Evolutionary conservation across 2,888 invertebrate species (phyloP), one percentile per base, ranked within the genome.

Genomic region (Torymus auratus): DNA sequence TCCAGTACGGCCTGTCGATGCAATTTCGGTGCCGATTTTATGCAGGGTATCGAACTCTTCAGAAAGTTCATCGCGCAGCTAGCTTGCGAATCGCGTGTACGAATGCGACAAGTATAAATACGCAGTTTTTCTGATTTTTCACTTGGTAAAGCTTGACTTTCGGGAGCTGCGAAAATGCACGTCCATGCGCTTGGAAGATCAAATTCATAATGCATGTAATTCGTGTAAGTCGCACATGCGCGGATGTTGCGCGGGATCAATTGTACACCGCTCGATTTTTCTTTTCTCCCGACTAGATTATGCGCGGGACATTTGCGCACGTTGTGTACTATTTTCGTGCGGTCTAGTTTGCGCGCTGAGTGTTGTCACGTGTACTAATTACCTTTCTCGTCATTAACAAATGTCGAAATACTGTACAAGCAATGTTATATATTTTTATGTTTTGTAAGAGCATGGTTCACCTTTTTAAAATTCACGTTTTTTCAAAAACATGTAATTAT

Each of bases 1-100:
- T 91, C 91, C 55, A 89, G 78, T 20, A 90, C 88, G 53, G 89
- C 89, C 90, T 91, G 83, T 41, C 41, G 41, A 10, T 72, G 41
- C 56, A 70, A 14, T 58, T 77, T 77, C 7, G 41, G 7, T 41
- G 62, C 20, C 15, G 55, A 60, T 71, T 75, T 80, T 50, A 82
- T 15, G 60, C 74, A 78, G 14, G 64, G 55, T 3, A 80, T 73
- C 13, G 77, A 77, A 17, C 60, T 60, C 60, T 77, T 73, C 10
- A 74, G 67, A 12, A 71, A 67, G 13, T 78, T 78, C 81, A 81
- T 81, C 11, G 13, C 61, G 13, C 14, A 20, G 20, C 20, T 1
- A 20, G 20, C 20, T 20, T 20, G 20, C 20, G 20, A 1, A 81
- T 81, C 11, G 13, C 61, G 13, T n/a, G 2, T 7, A 41, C 7